Percentiles rank a stretch among this genome's conserved stretches.
Conservation (phyloP, 2,888 invertebrate genomes). For the Macrophya annulata region DNA sequence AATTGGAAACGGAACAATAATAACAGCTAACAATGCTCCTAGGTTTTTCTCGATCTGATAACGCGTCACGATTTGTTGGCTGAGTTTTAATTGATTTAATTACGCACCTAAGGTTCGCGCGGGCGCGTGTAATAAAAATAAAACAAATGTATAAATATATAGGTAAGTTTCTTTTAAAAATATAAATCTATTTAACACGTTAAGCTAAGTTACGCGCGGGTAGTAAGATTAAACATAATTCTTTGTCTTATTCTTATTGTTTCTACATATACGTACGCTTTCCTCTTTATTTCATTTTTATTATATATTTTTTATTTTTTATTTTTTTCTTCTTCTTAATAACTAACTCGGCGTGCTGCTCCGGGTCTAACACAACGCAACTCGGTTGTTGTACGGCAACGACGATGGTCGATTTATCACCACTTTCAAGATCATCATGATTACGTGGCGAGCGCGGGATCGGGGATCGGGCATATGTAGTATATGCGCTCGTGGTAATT, state of each 20-base stretch:
- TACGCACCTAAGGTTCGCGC: slow-evolving; percentile 65
- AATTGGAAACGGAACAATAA: slow-evolving; percentile 52
- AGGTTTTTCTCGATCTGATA: slow-evolving; percentile 55
- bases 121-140: slow-evolving; percentile 74
- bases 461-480: neutral
- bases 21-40: slow-evolving; percentile 44
- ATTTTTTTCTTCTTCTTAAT: neutral
- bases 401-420: slow-evolving; percentile 44
- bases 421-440: slow-evolving; percentile 28
- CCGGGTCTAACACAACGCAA: neutral
- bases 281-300: neutral
- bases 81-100: slow-evolving; percentile 55
- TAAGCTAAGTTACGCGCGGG: neutral
- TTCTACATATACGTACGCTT: neutral
- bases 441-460: neutral
- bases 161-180: slow-evolving; percentile 16
- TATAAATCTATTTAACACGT: neutral
- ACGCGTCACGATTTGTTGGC: slow-evolving; percentile 53
- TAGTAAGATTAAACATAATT: neutral
- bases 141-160: slow-evolving; percentile 67
- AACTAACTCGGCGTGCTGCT: slow-evolving; percentile 14
- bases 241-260: neutral
- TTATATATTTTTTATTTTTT: too few species aligned
- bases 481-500: slow-evolving; percentile 25
- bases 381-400: slow-evolving; percentile 9